phyloP scores from a whole-genome alignment of 2,888 invertebrate species.

The Ochropacha duplaris region DNA sequence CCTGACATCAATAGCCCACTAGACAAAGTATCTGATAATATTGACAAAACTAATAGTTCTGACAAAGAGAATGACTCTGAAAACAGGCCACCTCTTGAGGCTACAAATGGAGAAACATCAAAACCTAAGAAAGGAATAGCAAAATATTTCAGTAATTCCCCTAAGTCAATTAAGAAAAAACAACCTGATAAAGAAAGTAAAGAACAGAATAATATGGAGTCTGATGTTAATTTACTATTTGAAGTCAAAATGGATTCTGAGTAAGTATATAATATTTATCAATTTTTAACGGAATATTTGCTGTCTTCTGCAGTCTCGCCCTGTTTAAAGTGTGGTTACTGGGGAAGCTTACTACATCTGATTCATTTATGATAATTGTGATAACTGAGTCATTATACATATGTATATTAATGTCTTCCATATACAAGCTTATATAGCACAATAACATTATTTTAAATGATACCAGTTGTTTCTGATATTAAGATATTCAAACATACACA shows the following conservation, averaged over 20 bases:
- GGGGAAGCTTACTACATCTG: too few relatives aligned
- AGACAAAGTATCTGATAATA: slow-evolving; percentile 2
- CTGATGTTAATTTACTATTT: slow-evolving; percentile 66
- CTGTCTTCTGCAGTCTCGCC: too few relatives aligned
- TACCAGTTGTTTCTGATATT: too few relatives aligned
- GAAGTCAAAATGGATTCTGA: slow-evolving; percentile 64
- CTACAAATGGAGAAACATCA: slow-evolving; percentile 28
- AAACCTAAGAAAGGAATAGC: slow-evolving; percentile 48
- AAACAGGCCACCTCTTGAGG: slow-evolving; percentile 43
- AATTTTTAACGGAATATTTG: too few relatives aligned
- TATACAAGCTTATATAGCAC: too few relatives aligned
- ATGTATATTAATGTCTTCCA: too few relatives aligned
- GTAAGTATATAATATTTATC: slow-evolving; percentile 54
- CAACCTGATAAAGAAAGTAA: slow-evolving; percentile 22
- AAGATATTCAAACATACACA: too few relatives aligned
- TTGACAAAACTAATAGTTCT: slow-evolving; percentile 14
- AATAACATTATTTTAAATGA: too few relatives aligned
- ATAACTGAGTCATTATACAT: too few relatives aligned
- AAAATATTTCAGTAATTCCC: slow-evolving; percentile 52
- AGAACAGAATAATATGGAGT: slow-evolving; percentile 16
- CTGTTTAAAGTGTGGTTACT: too few relatives aligned
- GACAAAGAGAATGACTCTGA: slow-evolving; percentile 50
- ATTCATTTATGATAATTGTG: too few relatives aligned
- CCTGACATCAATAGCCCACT: slow-evolving; percentile 3
- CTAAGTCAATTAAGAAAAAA: slow-evolving; percentile 36